Evolutionary conservation across 2,113 vertebrate genomes (phyloP), one percentile per base, ranked within the genome.

Genomic region (Anoplopoma fimbria): DNA sequence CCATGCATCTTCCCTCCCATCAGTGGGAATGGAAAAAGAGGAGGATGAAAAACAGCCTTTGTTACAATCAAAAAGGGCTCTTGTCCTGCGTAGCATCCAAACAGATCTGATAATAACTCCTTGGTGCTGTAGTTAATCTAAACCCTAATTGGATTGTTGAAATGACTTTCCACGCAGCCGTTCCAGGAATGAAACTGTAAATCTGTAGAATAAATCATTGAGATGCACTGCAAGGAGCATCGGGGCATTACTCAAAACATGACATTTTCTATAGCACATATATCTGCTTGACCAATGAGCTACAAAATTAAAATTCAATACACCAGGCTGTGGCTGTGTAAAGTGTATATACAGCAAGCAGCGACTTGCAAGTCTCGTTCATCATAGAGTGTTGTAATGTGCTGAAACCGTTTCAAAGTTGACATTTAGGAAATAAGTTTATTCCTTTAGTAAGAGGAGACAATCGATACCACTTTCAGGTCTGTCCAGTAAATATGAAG

Each of bases 231-330:
- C 23, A 63, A 58, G 14, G 7, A 62, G 34, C 27, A 53, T 19
- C n/a, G 12, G 19, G 21, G 38, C 69, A 87, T 61, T 57, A 47
- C 70, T 79, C 51, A 49, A 63, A 25, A 64, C 33, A 60, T 33
- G 27, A 68, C 75, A 74, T 77, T 84, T 80, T 69, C 49, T 77
- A 58, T 45, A 7, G 53, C 36, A 62, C 53, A 82, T 68, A 21
- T 58, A 80, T 90, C 77, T 87, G 38, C 45, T 82, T 49, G 81
- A 77, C 33, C 63, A 67, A 57, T 71, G 64, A 86, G 75, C 67
- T 81, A 79, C 69, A 86, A 82, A 88, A 85, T 69, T 82, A 31
- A 79, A 88, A 85, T 69, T 83, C 42, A 79, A 77, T 83, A 75
- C 21, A 36, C 1, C 51, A 33, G 34, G 49, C 36, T 55, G 17